Percentiles rank a stretch among this genome's conserved stretches.
phyloP scores from a whole-genome alignment of 2,888 invertebrate species.

The Drosophila acutilabella region DNA sequence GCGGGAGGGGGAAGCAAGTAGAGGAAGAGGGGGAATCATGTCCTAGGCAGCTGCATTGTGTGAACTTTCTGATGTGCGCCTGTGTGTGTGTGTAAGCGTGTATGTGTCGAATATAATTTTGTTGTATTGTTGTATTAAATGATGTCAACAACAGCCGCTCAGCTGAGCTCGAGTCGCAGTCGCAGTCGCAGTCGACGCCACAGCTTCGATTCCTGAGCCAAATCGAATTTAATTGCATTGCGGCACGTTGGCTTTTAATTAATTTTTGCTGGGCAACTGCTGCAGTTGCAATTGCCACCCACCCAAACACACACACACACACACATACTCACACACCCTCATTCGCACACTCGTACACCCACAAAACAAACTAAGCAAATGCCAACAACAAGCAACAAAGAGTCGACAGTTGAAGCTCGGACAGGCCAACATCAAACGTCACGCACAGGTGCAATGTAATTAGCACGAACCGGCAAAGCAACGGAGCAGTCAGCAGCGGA shows the following conservation, averaged over 20 bases:
- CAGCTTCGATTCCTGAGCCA: slow-evolving; percentile 52
- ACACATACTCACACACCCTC: slow-evolving; percentile 7
- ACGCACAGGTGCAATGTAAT: slow-evolving; percentile 80
- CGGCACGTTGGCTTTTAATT: slow-evolving; percentile 79
- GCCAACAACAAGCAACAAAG: slow-evolving; percentile 53
- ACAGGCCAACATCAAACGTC: slow-evolving; percentile 79
- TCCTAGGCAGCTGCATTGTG: slow-evolving; percentile 67
- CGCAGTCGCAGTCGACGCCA: slow-evolving; percentile 24
- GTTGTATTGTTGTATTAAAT: slow-evolving; percentile 80
- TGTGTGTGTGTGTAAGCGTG: slow-evolving; percentile 19
- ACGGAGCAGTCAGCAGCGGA: slow-evolving; percentile 26
- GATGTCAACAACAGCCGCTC: slow-evolving; percentile 81
- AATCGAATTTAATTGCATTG: slow-evolving; percentile 82
- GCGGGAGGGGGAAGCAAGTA: background rate
- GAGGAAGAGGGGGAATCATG: background rate
- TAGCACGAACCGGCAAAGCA: slow-evolving; percentile 77
- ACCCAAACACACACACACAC: background rate
- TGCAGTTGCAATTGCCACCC: slow-evolving; percentile 46
- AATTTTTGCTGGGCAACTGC: slow-evolving; percentile 70
- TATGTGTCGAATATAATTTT: slow-evolving; percentile 72
- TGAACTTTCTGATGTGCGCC: slow-evolving; percentile 57
- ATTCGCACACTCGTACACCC: slow-evolving; percentile 13
- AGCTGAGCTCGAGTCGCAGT: slow-evolving; percentile 60
- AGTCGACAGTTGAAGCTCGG: slow-evolving; percentile 63
- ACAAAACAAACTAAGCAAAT: slow-evolving; percentile 56